Base-by-base conservation (phyloP, 23 tunicate species). In the Aplidium turbinatum region DNA sequence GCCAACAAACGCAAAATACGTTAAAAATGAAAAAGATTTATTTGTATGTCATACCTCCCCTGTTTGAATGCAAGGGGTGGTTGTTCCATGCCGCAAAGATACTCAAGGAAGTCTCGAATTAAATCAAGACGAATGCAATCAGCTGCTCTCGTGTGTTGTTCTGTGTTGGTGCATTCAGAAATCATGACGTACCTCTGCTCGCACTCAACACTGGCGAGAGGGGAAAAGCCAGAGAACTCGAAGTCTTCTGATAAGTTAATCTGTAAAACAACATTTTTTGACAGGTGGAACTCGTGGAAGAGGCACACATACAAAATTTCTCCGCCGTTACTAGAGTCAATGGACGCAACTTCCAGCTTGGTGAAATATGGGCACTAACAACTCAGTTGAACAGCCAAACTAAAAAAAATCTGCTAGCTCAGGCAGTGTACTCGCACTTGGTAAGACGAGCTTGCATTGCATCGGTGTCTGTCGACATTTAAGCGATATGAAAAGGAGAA, bases 81-180 rank as follows among this genome's bases (percentile, higher is more conserved):
- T 28, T 82, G 64, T 61, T 89, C 96, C 89, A 82, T 82, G 4
- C 96, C 96, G 58, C 96, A 89, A 16, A 89, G 47, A 72, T 82
- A 89, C 34, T 78, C 85, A 36, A 89, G 80, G 47, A 89, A 89
- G 51, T 82, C 89, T 16, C 81, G 80, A 28, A 89, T 77, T 0
- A 77, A 48, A 70, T 57, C 56, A 0, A 89, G 72, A 7, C 96
- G 66, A 25, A 89, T 80, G 29, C 80, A 82, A 5, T 81, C 56
- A 9, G 51, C 25, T 20, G 66, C 72, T 20, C 65, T 35, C 24
- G 18, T 2, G 33, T 66, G 38, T 53, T 52, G 51, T 29, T 65
- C 74, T 0, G 63, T 24, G 53, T 19, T 26, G 19, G 55, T 35
- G 68, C 57, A 53, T 28, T 73, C 66, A 32, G 79, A 20, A 34